Percentiles rank a stretch among this genome's conserved stretches.
These are phyloP conservation scores for Enhydra lutris DNA, from an alignment of 2,113 vertebrate genomes.

Conservation along the genomic window DNA sequence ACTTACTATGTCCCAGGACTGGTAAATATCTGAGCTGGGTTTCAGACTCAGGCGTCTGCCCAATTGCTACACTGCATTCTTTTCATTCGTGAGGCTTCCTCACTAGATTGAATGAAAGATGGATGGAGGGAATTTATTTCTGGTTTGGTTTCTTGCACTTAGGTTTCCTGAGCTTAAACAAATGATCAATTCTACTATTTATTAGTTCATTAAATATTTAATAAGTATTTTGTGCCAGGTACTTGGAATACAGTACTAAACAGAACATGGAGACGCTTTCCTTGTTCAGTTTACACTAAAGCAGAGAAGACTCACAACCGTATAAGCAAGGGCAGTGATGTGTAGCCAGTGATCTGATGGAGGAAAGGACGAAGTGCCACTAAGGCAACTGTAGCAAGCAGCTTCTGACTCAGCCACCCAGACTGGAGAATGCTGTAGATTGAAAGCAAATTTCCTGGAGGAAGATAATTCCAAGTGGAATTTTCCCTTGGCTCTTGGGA, in stretches of 20 bases:
- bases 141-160: constrained; percentile 38
- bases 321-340: background rate
- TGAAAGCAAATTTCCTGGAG: background rate
- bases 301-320: background rate
- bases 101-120: background rate
- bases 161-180: background rate
- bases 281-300: background rate
- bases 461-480: background rate
- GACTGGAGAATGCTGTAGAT: background rate
- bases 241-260: constrained; percentile 5
- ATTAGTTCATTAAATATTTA: constrained; percentile 9
- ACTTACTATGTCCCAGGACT: background rate
- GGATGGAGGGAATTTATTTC: background rate
- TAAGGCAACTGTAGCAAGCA: background rate
- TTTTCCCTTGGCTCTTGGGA: background rate
- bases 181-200: background rate
- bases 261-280: background rate
- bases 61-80: background rate
- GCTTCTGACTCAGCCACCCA: background rate
- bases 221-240: background rate
- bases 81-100: background rate
- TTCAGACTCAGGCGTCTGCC: background rate
- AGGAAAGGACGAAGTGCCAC: background rate
- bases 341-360: background rate
- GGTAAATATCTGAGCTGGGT: background rate